Evolutionary conservation across 2,888 invertebrate genomes (phyloP).

Genomic region (Dermolepida albohirtum): DNA sequence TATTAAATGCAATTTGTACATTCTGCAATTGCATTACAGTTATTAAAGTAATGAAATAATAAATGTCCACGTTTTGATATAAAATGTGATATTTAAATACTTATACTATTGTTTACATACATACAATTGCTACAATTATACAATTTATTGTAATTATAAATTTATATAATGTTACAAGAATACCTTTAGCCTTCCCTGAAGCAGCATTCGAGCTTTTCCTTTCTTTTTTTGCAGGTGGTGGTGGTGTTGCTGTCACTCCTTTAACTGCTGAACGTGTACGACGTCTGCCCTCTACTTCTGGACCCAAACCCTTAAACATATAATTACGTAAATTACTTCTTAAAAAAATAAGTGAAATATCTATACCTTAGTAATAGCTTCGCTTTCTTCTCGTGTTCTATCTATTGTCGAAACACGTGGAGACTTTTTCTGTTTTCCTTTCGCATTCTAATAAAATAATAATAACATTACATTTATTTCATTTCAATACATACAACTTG

Average conservation of each 20-base stretch:
- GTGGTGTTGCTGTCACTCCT: constrained; percentile 68
- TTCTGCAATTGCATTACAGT: too few species aligned
- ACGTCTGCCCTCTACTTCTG: constrained; percentile 69
- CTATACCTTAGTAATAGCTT: constrained; percentile 67
- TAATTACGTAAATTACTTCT: constrained; percentile 2
- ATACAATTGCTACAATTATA: too few species aligned
- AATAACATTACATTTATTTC: constrained; percentile 2
- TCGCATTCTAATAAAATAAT: constrained; percentile 59
- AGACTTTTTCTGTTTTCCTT: constrained; percentile 66
- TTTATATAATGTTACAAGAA: constrained; percentile 49
- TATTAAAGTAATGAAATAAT: too few species aligned
- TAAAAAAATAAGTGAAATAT: constrained; percentile 15
- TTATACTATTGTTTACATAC: too few species aligned
- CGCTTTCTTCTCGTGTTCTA: constrained; percentile 67
- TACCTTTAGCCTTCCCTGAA: constrained; percentile 52
- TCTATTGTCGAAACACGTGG: constrained; percentile 65
- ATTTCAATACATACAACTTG: constrained; percentile 31
- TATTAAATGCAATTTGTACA: too few species aligned
- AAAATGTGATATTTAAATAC: too few species aligned
- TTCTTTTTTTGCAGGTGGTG: constrained; percentile 68
- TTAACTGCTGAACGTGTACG: constrained; percentile 70
- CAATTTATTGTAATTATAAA: too few species aligned
- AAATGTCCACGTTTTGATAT: too few species aligned
- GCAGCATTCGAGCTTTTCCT: constrained; percentile 54
- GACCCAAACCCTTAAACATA: constrained; percentile 64